phyloP scores from a whole-genome alignment of 2,888 invertebrate species.

The Ophonus ardosiacus region DNA sequence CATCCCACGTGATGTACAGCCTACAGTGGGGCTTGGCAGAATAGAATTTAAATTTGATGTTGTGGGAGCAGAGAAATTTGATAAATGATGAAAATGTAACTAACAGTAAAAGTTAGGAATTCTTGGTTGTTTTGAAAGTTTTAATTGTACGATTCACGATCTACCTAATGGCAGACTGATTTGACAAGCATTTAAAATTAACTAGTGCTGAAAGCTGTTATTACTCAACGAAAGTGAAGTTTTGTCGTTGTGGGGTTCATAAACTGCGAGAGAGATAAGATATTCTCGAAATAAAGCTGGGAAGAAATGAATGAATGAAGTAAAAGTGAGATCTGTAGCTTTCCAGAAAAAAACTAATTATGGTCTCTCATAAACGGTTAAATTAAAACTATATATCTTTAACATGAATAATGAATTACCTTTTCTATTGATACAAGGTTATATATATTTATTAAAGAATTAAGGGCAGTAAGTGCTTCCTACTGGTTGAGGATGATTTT shows the following conservation, averaged over 20 bases:
- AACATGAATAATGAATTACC: no score
- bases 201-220: constrained; percentile 45
- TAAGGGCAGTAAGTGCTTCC: no score
- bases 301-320: no score
- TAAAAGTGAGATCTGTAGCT: no score
- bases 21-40: constrained; percentile 25
- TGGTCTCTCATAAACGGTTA: no score
- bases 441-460: no score
- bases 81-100: constrained; percentile 25
- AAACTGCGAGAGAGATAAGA: no score
- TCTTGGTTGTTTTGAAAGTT: constrained; percentile 51
- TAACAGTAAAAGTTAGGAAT: constrained; percentile 16
- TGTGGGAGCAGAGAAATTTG: constrained; percentile 18
- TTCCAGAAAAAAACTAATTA: no score
- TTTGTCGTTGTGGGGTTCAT: not conserved
- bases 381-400: no score
- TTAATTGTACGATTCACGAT: constrained; percentile 38
- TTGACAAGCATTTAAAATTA: constrained; percentile 52
- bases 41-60: constrained; percentile 42
- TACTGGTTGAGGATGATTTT: no score
- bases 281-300: no score
- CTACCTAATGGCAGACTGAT: constrained; percentile 48
- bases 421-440: no score
- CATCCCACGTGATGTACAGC: constrained; percentile 36
- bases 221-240: constrained; percentile 34